These are phyloP conservation scores for Leucania comma DNA, from an alignment of 2,888 invertebrate genomes.

Conservation along the genomic window DNA sequence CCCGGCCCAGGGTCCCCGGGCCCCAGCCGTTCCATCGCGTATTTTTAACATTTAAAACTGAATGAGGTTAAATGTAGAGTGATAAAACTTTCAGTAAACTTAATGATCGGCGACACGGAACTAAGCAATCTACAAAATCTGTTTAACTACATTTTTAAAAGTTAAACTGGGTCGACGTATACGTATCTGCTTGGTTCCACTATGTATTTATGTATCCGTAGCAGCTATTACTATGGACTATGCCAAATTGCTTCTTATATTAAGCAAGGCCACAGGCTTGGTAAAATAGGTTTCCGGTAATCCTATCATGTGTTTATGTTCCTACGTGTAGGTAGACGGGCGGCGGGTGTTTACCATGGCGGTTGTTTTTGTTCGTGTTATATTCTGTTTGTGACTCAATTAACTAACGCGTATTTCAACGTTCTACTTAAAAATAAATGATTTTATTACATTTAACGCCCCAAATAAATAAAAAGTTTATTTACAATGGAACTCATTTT, in stretches of 20 bases:
- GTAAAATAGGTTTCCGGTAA: conserved; percentile 46
- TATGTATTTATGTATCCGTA: conserved; percentile 19
- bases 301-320: conserved; percentile 40
- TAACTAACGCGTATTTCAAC: conserved; percentile 14
- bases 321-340: conserved; percentile 1
- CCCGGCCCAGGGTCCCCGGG: conserved; percentile 46
- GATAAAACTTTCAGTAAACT: conserved; percentile 77
- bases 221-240: conserved; percentile 31
- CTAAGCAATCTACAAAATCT: conserved; percentile 71
- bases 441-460: conserved; percentile 25
- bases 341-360: conserved; percentile 26
- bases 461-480: conserved; percentile 39
- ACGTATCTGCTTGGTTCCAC: conserved; percentile 14
- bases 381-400: conserved; percentile 19
- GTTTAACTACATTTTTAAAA: conserved; percentile 65
- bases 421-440: conserved; percentile 24
- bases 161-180: conserved; percentile 61
- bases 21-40: conserved; percentile 66
- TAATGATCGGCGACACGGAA: conserved; percentile 79
- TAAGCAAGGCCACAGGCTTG: conserved; percentile 39
- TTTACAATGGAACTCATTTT: conserved; percentile 9
- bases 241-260: conserved; percentile 51
- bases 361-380: conserved; percentile 29
- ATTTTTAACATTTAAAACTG: conserved; percentile 74
- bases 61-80: conserved; percentile 72